Evolutionary conservation across 2,113 vertebrate genomes (phyloP), one percentile per base, ranked within the genome.

Genomic region (Pseudopodoces humilis): DNA sequence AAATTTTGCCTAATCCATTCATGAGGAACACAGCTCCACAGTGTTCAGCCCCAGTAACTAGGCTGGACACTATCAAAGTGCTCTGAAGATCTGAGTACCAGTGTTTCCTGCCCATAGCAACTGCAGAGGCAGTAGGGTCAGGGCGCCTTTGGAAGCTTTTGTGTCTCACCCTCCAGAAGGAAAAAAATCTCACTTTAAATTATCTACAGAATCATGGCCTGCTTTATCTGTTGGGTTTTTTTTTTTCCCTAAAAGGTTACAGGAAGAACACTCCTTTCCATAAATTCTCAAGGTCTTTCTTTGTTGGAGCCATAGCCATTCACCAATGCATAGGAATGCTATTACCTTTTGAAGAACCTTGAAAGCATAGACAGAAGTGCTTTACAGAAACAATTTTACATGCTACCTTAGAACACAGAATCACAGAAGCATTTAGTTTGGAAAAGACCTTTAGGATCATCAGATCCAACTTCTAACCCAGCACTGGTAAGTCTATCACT

Each of bases 1-100:
- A 90, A 89, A 92, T 95, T 86, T 62, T 91, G 83, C 43, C 59
- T 90, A 90, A 95, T 72, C 47, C 78, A 87, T 92, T 91, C 90
- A 88, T 2, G 4, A 81, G 50, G 50, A 90, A 93, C 70, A 90
- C 86, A 91, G 52, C 15, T 83, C 47, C 41, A 55, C 78, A 85
- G 86, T 83, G 74, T 81, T 84, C 62, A 81, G 43, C 55, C 53
- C 71, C 43, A 67, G 81, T 63, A 87, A 94, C 81, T 71, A 47
- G 9, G n/a, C 0, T 95, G 87, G 74, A 77, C 3, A 13, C 63
- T 76, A 92, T 49, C 70, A 79, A 79, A 92, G 46, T 60, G 55
- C 64, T 89, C 87, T 1, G 23, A 94, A 79, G 65, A 83, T 89
- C 46, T 23, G 28, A 93, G 52, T 71, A 90, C 55, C 64, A 44